phyloP scores from a whole-genome alignment of 2,888 invertebrate genomes.

The Notodonta ziczac region DNA sequence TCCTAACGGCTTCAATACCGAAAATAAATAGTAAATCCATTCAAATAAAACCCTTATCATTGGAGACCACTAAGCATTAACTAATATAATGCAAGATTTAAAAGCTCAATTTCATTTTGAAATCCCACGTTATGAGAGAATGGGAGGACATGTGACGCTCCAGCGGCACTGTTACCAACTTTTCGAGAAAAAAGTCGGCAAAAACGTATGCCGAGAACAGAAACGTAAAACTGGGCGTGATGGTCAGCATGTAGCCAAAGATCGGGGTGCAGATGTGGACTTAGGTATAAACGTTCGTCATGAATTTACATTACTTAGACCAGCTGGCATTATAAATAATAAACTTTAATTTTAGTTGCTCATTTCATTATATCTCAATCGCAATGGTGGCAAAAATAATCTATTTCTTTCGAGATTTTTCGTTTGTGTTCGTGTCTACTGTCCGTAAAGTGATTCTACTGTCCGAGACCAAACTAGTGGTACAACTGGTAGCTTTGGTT shows the following conservation, averaged over 20 bases:
- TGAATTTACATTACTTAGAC: background rate
- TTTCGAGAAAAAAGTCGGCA: constrained; percentile 55
- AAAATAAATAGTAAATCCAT: background rate
- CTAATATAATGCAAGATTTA: constrained; percentile 16
- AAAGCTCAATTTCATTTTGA: constrained; percentile 21
- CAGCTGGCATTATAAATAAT: background rate
- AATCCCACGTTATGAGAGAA: background rate
- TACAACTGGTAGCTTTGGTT: too few species aligned
- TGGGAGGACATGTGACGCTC: constrained; percentile 53
- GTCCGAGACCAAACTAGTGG: too few species aligned
- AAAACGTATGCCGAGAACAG: constrained; percentile 48
- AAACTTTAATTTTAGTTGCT: background rate
- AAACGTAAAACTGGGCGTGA: constrained; percentile 52
- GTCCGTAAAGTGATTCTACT: too few species aligned
- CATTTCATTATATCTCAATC: too few species aligned
- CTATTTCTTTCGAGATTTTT: too few species aligned
- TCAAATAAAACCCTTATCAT: constrained; percentile 6
- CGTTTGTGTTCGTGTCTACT: too few species aligned
- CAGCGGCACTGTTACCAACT: constrained; percentile 59
- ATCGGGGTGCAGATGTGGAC: constrained; percentile 23
- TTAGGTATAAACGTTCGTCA: constrained; percentile 19
- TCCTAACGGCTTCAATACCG: background rate
- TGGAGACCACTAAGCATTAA: constrained; percentile 12
- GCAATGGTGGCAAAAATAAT: too few species aligned
- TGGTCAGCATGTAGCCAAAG: constrained; percentile 39